phyloP scores from a whole-genome alignment of 2,888 invertebrate species.

The Urechis unicinctus region DNA sequence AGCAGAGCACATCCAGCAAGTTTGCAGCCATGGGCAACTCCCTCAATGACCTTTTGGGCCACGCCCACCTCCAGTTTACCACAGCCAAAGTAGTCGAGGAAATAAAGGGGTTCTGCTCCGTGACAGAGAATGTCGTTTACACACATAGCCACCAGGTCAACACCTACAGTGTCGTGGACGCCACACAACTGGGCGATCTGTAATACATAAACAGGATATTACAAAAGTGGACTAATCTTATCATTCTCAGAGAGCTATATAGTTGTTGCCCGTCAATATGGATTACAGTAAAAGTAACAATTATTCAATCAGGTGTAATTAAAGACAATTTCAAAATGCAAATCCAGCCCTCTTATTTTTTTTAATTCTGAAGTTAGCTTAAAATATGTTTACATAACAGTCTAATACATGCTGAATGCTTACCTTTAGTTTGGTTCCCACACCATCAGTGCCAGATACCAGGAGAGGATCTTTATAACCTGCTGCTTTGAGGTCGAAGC shows the following conservation, averaged over 20 bases:
- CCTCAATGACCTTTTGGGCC: slow-evolving; percentile 73
- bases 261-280: too few relatives aligned
- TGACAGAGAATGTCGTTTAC: slow-evolving; percentile 93
- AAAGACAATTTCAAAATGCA: too few relatives aligned
- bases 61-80: slow-evolving; percentile 73
- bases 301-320: too few relatives aligned
- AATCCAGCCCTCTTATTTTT: too few relatives aligned
- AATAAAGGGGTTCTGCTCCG: slow-evolving; percentile 91
- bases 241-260: too few relatives aligned
- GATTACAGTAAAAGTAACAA: too few relatives aligned
- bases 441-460: slow-evolving; percentile 92
- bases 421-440: slow-evolving; percentile 92
- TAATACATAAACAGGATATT: not conserved
- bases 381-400: too few relatives aligned
- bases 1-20: slow-evolving; percentile 80
- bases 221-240: too few relatives aligned
- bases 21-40: slow-evolving; percentile 82
- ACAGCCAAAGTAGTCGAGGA: slow-evolving; percentile 94
- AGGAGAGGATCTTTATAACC: slow-evolving; percentile 77
- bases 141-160: slow-evolving; percentile 96
- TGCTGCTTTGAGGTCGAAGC: slow-evolving; percentile 70
- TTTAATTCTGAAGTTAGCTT: too few relatives aligned
- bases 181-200: slow-evolving; percentile 76
- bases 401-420: too few relatives aligned
- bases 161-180: slow-evolving; percentile 78